Conservation (phyloP, 2,113 vertebrate species). For the Thamnaconus septentrionalis region DNA sequence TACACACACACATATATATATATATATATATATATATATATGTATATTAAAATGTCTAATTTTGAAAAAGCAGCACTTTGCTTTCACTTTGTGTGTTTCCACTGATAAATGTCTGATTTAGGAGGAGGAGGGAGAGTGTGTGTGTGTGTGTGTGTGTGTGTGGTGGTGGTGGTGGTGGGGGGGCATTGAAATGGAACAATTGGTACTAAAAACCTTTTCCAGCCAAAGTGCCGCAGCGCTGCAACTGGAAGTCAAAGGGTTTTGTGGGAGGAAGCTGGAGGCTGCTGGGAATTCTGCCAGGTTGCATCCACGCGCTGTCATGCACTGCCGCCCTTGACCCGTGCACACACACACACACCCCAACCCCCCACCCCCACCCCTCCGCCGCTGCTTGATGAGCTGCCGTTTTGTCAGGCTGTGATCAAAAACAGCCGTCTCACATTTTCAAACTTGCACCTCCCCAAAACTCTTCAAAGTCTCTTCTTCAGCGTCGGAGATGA, state of each 20-base stretch:
- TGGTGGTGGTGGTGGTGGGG: too few species aligned
- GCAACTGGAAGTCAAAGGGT: slow-evolving; percentile 22
- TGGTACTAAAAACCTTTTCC: slow-evolving; percentile 18
- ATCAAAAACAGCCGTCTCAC: slow-evolving; percentile 26
- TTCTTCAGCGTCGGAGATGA: neutral
- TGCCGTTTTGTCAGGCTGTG: slow-evolving; percentile 33
- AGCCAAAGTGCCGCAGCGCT: slow-evolving; percentile 43
- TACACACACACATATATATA: too few species aligned
- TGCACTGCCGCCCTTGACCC: slow-evolving; percentile 40
- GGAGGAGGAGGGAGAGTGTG: too few species aligned
- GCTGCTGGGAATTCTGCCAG: slow-evolving; percentile 45
- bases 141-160: too few species aligned
- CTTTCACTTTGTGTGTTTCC: neutral
- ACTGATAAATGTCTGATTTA: slow-evolving; percentile 19
- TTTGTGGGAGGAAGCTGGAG: slow-evolving; percentile 10
- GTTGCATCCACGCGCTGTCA: slow-evolving; percentile 20
- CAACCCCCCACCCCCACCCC: slow-evolving; percentile 2
- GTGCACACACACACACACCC: neutral
- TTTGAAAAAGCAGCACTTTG: too few species aligned
- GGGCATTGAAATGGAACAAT: too few species aligned
- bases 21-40: too few species aligned
- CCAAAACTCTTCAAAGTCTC: slow-evolving; percentile 18
- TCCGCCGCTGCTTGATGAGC: slow-evolving; percentile 39
- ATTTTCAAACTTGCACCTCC: neutral
- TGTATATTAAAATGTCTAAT: too few species aligned